Evolutionary conservation across 2,888 invertebrate genomes (phyloP).

Genomic region (Xestia xanthographa): DNA sequence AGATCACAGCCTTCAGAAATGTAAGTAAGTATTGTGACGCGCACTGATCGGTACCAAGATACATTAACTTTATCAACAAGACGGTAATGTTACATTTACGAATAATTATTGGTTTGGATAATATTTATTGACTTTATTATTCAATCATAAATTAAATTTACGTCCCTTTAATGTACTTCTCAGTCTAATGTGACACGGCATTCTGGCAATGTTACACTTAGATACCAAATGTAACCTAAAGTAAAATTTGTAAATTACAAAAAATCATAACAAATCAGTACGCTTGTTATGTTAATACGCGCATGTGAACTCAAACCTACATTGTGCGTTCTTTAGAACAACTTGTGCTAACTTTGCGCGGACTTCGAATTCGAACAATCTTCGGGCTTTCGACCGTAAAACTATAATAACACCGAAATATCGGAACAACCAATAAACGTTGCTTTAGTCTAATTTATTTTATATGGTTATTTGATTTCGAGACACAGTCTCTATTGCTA

Average conservation of each 20-base stretch:
- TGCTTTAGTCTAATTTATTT: slow-evolving; percentile 64
- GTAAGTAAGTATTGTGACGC: slow-evolving; percentile 62
- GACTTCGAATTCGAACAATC: slow-evolving; percentile 52
- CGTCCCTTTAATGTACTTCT: slow-evolving; percentile 64
- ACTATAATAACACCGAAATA: slow-evolving; percentile 69
- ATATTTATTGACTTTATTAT: slow-evolving; percentile 59
- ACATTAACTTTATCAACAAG: slow-evolving; percentile 41
- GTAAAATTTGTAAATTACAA: slow-evolving; percentile 16
- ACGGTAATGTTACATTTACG: slow-evolving; percentile 61
- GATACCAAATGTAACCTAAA: slow-evolving; percentile 39
- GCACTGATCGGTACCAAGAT: slow-evolving; percentile 59
- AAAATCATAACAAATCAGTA: slow-evolving; percentile 51
- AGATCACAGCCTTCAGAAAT: slow-evolving; percentile 67
- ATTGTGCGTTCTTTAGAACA: slow-evolving; percentile 64
- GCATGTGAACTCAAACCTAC: slow-evolving; percentile 42
- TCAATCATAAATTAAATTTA: slow-evolving; percentile 65
- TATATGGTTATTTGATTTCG: slow-evolving; percentile 58
- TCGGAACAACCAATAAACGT: slow-evolving; percentile 70
- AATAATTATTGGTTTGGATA: slow-evolving; percentile 60
- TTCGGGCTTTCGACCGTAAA: slow-evolving; percentile 67
- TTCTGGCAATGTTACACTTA: slow-evolving; percentile 50
- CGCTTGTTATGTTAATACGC: slow-evolving; percentile 40
- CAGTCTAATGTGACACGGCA: slow-evolving; percentile 67
- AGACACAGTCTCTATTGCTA: slow-evolving; percentile 67
- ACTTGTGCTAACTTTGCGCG: slow-evolving; percentile 67